Percentiles rank a stretch among this genome's conserved stretches.
These are phyloP conservation scores for Muscicapa adusta DNA, from an alignment of 2,113 vertebrate species.

Conservation along the genomic window DNA sequence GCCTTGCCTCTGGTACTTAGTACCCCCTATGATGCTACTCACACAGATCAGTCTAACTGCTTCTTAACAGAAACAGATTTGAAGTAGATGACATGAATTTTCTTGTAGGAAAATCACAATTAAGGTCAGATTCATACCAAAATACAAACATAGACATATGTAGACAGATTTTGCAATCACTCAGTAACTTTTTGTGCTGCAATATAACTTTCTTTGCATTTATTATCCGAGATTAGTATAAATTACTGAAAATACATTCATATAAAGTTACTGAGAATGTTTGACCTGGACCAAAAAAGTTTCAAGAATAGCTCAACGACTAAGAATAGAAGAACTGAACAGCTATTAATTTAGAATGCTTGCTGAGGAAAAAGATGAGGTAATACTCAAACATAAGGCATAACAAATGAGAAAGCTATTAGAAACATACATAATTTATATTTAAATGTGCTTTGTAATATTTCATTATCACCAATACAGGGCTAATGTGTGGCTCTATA, in stretches of 20 bases:
- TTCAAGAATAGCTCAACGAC: not conserved
- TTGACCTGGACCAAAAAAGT: not conserved
- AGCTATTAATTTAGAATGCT: not conserved
- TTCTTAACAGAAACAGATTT: not conserved
- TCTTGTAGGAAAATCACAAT: not conserved
- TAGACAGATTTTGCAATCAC: not conserved
- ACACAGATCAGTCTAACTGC: not conserved
- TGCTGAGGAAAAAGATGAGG: not conserved
- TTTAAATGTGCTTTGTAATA: not conserved
- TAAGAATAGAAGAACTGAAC: not conserved
- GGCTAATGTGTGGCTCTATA: not conserved
- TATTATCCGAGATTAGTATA: not conserved
- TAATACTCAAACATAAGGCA: not conserved
- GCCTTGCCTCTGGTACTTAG: not conserved
- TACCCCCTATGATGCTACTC: not conserved
- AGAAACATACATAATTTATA: not conserved
- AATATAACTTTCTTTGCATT: not conserved
- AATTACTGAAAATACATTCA: not conserved
- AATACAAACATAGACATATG: not conserved
- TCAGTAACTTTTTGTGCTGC: not conserved
- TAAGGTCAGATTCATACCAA: not conserved
- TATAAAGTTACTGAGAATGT: not conserved
- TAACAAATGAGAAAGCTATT: not conserved
- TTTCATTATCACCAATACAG: not conserved
- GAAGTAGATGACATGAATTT: not conserved